Percentiles rank a stretch among this genome's conserved stretches.
Conservation (phyloP, 2,888 invertebrate species). For the Euspilapteryx auroguttella region DNA sequence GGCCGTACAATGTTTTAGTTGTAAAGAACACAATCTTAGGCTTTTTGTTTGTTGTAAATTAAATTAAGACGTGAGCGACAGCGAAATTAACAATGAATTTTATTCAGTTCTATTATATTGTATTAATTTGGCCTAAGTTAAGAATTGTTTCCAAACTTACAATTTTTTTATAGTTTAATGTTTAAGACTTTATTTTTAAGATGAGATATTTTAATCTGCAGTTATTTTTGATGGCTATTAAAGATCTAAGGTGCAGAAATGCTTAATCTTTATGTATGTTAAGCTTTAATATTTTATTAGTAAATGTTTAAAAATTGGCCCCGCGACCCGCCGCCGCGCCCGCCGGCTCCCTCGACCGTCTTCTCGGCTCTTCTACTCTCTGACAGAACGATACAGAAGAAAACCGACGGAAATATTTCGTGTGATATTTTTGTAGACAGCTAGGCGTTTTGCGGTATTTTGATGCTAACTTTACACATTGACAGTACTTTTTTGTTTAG, state of each 20-base stretch:
- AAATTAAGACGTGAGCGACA: neutral
- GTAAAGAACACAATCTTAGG: conserved; percentile 29
- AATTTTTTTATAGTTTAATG: conserved; percentile 50
- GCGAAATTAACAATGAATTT: neutral
- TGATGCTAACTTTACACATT: conserved; percentile 30
- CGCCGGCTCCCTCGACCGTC: conserved; percentile 8
- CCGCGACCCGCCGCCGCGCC: conserved; percentile 14
- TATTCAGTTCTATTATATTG: neutral
- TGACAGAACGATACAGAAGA: too few species aligned
- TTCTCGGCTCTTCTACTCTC: too few species aligned
- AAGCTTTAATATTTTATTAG: conserved; percentile 63
- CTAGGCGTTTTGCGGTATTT: conserved; percentile 39
- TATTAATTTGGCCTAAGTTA: conserved; percentile 50
- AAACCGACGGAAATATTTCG: conserved; percentile 27
- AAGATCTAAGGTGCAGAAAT: conserved; percentile 60
- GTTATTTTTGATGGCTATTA: conserved; percentile 61
- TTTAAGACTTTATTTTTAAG: conserved; percentile 58
- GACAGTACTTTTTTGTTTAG: conserved; percentile 30
- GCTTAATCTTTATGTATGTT: conserved; percentile 63
- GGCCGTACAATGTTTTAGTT: conserved; percentile 24
- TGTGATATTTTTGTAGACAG: conserved; percentile 51
- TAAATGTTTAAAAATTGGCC: conserved; percentile 56
- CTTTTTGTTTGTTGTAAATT: conserved; percentile 17
- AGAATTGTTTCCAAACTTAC: conserved; percentile 33
- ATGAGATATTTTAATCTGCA: conserved; percentile 61